These are phyloP conservation scores for Cryptocheilus praepositus DNA, from an alignment of 2,888 invertebrate genomes.

Conservation along the genomic window DNA sequence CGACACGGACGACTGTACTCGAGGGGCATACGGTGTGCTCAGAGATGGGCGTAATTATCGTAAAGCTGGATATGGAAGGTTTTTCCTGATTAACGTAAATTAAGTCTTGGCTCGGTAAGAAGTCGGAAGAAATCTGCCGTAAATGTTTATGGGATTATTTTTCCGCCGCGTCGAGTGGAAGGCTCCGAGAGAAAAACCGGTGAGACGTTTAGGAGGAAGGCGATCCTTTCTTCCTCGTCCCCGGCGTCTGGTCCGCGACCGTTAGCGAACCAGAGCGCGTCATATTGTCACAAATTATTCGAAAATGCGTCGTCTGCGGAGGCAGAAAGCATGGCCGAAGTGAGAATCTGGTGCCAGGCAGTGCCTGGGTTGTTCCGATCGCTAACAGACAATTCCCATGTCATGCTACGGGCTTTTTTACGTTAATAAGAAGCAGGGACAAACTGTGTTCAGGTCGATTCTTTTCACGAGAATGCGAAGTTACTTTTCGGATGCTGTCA, in stretches of 20 bases:
- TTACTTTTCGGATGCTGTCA: no score
- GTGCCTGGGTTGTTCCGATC: conserved; percentile 34
- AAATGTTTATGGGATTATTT: no score
- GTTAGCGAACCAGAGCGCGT: conserved; percentile 68
- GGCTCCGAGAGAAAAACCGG: neutral
- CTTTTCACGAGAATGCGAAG: no score
- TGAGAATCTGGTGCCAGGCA: conserved; percentile 47
- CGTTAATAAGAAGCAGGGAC: no score
- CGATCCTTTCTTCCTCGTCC: conserved; percentile 7
- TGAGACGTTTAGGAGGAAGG: neutral
- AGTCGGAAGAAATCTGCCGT: no score
- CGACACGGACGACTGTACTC: no score
- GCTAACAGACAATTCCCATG: conserved; percentile 11
- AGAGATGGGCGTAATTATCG: no score
- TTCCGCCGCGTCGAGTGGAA: neutral
- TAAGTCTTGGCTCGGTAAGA: no score
- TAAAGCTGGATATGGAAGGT: no score
- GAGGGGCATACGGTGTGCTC: no score
- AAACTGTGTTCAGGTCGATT: no score
- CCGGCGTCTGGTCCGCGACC: conserved; percentile 20
- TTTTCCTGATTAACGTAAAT: no score
- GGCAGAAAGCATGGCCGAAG: conserved; percentile 68
- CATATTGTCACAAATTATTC: conserved; percentile 67
- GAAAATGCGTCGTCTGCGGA: conserved; percentile 56
- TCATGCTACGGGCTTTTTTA: neutral